Evolutionary conservation across 1,140 invertebrate species (phyloP), one percentile per base, ranked within the genome.

Genomic region (Nautilus pompilius): DNA sequence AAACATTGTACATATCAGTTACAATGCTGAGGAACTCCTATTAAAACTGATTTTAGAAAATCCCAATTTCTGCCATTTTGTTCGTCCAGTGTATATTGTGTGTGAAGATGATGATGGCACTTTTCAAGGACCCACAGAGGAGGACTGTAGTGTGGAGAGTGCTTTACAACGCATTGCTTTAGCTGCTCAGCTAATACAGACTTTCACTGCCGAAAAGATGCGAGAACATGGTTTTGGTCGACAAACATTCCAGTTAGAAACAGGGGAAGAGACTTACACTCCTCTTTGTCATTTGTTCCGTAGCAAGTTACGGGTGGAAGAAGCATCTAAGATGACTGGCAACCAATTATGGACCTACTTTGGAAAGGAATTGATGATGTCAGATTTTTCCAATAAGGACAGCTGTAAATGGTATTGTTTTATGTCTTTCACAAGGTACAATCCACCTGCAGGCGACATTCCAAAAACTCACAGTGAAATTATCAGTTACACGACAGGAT

Each of bases 351-450:
- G 94, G 94, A 88, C 90, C 69, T 82, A 90, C 75, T 89, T 95
- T 74, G 93, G 90, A 3, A 86, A 89, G 62, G 86, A 88, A 75
- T 83, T 96, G 34, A 90, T 95, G 86, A 76, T 85, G 86, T 60
- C 83, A 82, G 80, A 68, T 54, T 72, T 83, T 59, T 34, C 63
- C 2, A 88, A 83, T 75, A 88, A 82, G 77, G 88, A 84, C 75
- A 87, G 85, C 63, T 88, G 87, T 76, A 98, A 93, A 80, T 96
- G 91, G 82, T 85, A 96, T 53, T 93, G 90, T 1, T 96, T 97
- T 77, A 85, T 96, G 55, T 91, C 91, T 0, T 94, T 92, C 76
- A 96, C 93, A 0, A 84, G 88, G 66, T 96, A 91, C 80, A 83
- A 87, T 68, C 90, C 90, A 2, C 83, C 84, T 4, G 86, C 66